phyloP scores from a whole-genome alignment of 2,888 invertebrate genomes.

The Meloe dianella region DNA sequence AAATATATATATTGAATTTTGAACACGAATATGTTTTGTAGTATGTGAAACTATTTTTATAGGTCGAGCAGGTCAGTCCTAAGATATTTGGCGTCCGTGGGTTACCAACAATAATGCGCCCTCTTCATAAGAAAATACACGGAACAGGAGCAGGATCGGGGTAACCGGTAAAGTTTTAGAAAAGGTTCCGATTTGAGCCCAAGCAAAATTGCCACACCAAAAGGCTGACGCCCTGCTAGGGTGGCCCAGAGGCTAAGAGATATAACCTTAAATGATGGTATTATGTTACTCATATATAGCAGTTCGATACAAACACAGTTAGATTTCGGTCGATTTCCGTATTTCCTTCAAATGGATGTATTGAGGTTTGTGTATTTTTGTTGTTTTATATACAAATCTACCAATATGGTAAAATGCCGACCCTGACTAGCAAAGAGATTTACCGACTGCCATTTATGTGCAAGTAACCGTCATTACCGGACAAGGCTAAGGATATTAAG shows the following conservation, averaged over 20 bases:
- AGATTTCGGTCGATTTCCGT: slow-evolving; percentile 10
- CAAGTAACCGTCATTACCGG: slow-evolving; percentile 7
- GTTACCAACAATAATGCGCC: too few species aligned
- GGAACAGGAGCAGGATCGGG: too few species aligned
- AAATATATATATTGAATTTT: background rate
- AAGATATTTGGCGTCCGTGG: too few species aligned
- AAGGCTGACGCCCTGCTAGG: too few species aligned
- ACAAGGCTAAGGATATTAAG: slow-evolving; percentile 7
- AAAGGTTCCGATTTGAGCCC: too few species aligned
- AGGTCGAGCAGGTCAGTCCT: too few species aligned
- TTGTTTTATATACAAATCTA: slow-evolving; percentile 6
- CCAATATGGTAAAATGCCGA: background rate
- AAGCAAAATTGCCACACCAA: too few species aligned
- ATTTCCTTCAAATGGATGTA: slow-evolving; percentile 6
- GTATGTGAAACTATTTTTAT: background rate
- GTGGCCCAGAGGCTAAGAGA: too few species aligned
- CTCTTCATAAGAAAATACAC: too few species aligned
- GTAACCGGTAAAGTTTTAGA: too few species aligned
- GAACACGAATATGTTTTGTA: background rate
- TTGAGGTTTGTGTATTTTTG: slow-evolving; percentile 3
- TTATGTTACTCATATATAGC: background rate
- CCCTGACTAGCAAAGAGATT: slow-evolving; percentile 4
- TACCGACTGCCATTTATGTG: slow-evolving; percentile 4
- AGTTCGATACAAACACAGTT: background rate
- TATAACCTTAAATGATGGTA: background rate